phyloP scores from a whole-genome alignment of 1,140 invertebrate species.

The Drosophila punjabiensis region DNA sequence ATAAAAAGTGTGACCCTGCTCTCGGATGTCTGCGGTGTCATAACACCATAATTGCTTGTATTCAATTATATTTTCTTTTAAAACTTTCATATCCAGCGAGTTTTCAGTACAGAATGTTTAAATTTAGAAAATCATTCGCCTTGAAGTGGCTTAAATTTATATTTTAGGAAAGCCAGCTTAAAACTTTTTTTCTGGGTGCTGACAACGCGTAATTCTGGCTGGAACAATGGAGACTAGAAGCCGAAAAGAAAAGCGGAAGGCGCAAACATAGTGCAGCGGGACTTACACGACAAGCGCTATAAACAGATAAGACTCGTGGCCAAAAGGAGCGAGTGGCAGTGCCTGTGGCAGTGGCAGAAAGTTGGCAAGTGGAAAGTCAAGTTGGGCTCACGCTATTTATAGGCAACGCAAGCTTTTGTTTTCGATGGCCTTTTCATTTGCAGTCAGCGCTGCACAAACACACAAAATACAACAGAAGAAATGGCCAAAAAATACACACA shows the following conservation, averaged over 20 bases:
- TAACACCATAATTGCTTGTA: neutral
- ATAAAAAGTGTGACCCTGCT: neutral
- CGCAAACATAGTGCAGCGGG: constrained; percentile 24
- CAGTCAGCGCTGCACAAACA: constrained; percentile 60
- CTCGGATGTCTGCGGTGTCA: neutral
- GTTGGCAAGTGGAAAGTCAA: constrained; percentile 76
- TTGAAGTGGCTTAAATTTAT: neutral
- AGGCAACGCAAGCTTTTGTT: constrained; percentile 80
- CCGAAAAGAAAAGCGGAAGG: constrained; percentile 21
- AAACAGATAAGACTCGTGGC: constrained; percentile 51
- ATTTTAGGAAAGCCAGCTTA: neutral
- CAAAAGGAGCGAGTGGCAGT: constrained; percentile 32
- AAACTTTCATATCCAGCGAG: neutral
- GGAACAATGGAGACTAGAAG: constrained; percentile 25
- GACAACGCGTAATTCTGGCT: constrained; percentile 41
- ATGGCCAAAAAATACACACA: constrained; percentile 25
- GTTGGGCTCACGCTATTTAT: constrained; percentile 78
- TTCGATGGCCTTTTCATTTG: constrained; percentile 83
- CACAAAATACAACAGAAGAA: constrained; percentile 37
- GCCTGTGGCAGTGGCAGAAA: constrained; percentile 40
- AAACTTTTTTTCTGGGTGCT: constrained; percentile 2
- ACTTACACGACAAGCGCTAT: constrained; percentile 67
- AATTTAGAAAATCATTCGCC: neutral
- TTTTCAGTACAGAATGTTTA: neutral
- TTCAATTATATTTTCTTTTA: neutral